Evolutionary conservation across 2,113 vertebrate species (phyloP), one percentile per base, ranked within the genome.

Genomic region (Mormyrus lacerda): DNA sequence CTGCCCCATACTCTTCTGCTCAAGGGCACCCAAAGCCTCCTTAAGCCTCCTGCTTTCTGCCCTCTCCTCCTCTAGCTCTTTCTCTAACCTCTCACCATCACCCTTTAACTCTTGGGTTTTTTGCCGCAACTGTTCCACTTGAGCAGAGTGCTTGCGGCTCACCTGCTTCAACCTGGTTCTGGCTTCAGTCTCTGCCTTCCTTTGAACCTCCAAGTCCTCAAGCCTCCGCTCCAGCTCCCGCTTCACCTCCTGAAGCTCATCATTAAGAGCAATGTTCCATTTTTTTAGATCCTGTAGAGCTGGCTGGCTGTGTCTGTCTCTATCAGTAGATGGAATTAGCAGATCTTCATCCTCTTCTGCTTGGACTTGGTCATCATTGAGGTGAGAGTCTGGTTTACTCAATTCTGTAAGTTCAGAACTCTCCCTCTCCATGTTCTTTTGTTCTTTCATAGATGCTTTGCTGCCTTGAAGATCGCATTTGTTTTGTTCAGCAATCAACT

Each of bases 111-210:
- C 92, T 42, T 95, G 94, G n/a, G 92, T 91, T 85, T 91, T 92
- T 76, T 94, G 92, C 0, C 85, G 87, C 3, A 92, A 87, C 61
- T 90, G 90, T 90, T 93, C 92, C 0, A 90, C 84, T 88, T 94
- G 93, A 50, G 89, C 91, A 10, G 94, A 91, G 7, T 93, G 91
- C 91, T 95, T 96, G 51, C 94, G 94, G 88, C 93, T 93, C 2
- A 95, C 93, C 92, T 96, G 95, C 88, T 96, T 96, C 31, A 96
- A 93, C 15, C 94, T 94, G 9, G 93, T 94, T 90, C 94, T 93
- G 55, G 95, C 92, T 91, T 96, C 96, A 0, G 93, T 47, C 90
- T 96, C 95, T 0, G 95, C 94, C 39, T 92, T 90, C n/a, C 96
- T 92, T 88, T 96, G 94, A 8, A 86, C 65, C 91, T 97, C 95